phyloP scores from a whole-genome alignment of 2,113 vertebrate genomes.

The Copsychus sechellarum region DNA sequence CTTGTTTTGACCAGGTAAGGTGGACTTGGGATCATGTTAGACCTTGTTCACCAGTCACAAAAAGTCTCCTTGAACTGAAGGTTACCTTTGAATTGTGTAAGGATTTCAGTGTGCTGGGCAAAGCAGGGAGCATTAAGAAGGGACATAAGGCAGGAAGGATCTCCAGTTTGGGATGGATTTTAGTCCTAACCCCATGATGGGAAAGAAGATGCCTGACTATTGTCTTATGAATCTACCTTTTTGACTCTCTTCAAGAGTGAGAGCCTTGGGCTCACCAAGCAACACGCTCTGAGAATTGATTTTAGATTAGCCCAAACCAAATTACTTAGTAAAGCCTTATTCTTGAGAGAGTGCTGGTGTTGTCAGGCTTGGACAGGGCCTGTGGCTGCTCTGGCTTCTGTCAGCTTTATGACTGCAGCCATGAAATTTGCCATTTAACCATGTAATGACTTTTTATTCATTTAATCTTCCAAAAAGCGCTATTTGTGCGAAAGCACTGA shows the following conservation, averaged over 20 bases:
- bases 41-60: background rate
- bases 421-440: constrained; percentile 47
- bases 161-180: background rate
- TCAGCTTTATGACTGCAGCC: background rate
- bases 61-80: background rate
- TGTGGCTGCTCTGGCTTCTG: background rate
- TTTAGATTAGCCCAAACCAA: background rate
- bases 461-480: constrained; percentile 9
- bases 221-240: background rate
- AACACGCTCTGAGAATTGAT: background rate
- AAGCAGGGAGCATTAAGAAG: background rate
- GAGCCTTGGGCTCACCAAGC: background rate
- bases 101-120: background rate
- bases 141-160: background rate
- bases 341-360: background rate
- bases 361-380: background rate
- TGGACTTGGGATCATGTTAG: background rate
- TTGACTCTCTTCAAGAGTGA: background rate
- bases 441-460: constrained; percentile 34
- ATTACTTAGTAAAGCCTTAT: background rate
- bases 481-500: background rate
- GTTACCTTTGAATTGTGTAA: background rate
- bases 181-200: background rate
- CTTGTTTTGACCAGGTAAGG: background rate
- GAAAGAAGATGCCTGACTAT: background rate